These are phyloP conservation scores for Hydrozoanthus tunicans DNA, from an alignment of 64 coral and sea anemone genomes.

Conservation along the genomic window DNA sequence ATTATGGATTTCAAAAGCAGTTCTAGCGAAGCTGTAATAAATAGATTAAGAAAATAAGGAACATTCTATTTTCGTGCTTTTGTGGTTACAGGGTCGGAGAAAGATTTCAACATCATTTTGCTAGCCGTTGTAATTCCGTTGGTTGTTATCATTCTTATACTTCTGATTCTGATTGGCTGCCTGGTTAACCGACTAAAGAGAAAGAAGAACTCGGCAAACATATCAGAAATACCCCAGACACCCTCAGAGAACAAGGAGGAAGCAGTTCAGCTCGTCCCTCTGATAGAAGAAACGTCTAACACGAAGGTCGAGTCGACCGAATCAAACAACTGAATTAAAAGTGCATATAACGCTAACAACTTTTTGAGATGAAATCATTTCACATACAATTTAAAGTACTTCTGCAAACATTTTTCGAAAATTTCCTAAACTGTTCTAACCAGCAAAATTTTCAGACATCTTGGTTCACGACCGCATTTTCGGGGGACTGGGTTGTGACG, in stretches of 20 bases:
- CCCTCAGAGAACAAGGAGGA: neutral
- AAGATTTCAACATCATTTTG: neutral
- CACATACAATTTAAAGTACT: too few species aligned
- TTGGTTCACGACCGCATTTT: too few species aligned
- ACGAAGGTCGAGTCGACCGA: neutral
- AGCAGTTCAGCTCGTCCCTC: neutral
- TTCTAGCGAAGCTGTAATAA: too few species aligned
- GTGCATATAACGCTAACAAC: too few species aligned
- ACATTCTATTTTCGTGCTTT: neutral
- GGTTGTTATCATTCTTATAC: neutral
- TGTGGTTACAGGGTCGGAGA: neutral
- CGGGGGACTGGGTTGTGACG: too few species aligned
- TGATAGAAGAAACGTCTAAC: constrained; percentile 21
- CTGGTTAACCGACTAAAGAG: neutral
- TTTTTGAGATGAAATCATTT: too few species aligned
- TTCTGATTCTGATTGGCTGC: constrained; percentile 17
- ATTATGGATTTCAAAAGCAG: too few species aligned
- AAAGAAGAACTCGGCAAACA: neutral
- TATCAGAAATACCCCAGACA: neutral
- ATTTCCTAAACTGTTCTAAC: too few species aligned
- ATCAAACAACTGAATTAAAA: neutral
- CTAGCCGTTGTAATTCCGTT: neutral
- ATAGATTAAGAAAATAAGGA: too few species aligned
- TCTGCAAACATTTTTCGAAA: too few species aligned
- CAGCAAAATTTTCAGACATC: too few species aligned